These are phyloP conservation scores for Microtus agrestis DNA, from an alignment of 2,797 vertebrate genomes.

Conservation along the genomic window DNA sequence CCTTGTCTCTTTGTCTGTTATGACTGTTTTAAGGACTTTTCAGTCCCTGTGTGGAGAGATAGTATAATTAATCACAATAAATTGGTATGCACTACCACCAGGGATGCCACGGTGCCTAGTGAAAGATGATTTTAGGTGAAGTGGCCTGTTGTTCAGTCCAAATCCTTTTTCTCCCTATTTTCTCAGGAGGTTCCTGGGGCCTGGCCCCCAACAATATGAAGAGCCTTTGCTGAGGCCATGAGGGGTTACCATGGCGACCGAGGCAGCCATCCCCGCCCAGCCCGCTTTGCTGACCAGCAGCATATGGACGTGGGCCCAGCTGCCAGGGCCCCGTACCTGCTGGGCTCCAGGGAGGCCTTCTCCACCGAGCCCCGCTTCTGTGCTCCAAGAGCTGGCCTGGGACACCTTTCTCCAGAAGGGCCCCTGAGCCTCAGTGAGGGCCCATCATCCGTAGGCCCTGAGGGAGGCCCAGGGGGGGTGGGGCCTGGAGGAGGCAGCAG, in stretches of 20 bases:
- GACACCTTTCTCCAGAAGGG: conserved; percentile 88
- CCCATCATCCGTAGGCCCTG: conserved; percentile 83
- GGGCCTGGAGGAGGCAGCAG: conserved; percentile 90
- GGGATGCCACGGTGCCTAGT: not conserved
- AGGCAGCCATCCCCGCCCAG: conserved; percentile 94
- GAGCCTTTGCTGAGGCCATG: conserved; percentile 90
- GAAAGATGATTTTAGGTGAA: conserved; percentile 56
- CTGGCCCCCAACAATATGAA: conserved; percentile 87
- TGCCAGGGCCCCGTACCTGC: conserved; percentile 87
- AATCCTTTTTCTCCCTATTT: conserved; percentile 62
- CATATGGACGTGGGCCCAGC: conserved; percentile 90
- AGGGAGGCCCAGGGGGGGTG: conserved; percentile 77
- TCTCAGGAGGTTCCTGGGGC: conserved; percentile 90
- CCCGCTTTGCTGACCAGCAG: conserved; percentile 94
- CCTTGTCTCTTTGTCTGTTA: conserved; percentile 69
- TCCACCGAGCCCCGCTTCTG: conserved; percentile 93
- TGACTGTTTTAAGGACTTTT: conserved; percentile 70
- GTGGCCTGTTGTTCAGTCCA: conserved; percentile 45
- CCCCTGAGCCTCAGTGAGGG: conserved; percentile 89
- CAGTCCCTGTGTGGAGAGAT: conserved; percentile 68
- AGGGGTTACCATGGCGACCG: conserved; percentile 98
- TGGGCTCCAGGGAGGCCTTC: conserved; percentile 89
- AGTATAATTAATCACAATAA: conserved; percentile 64
- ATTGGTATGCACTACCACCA: conserved; percentile 62
- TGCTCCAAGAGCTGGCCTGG: conserved; percentile 88